These are phyloP conservation scores for Cynocephalus volans DNA, from an alignment of 2,113 vertebrate species.

Conservation along the genomic window DNA sequence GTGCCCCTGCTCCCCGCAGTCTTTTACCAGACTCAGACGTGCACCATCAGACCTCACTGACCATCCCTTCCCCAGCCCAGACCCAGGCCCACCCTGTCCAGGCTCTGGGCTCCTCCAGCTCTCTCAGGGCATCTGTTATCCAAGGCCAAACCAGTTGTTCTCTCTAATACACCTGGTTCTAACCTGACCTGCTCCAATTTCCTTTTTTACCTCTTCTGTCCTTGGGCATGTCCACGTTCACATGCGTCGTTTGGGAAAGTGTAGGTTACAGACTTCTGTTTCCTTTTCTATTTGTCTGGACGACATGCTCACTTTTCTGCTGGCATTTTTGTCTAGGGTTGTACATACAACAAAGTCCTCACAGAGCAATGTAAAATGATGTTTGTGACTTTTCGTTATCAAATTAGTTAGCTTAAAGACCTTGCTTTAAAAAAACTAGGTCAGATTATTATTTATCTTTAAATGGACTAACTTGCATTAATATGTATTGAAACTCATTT, in stretches of 20 bases:
- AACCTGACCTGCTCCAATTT: neutral
- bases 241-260: neutral
- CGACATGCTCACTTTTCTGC: neutral
- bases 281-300: neutral
- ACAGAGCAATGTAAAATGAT: neutral
- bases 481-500: neutral
- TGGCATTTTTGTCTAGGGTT: neutral
- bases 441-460: neutral
- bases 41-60: neutral
- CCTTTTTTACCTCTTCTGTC: neutral
- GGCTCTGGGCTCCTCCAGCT: neutral
- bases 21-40: neutral
- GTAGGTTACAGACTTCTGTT: neutral
- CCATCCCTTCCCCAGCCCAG: neutral
- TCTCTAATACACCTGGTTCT: neutral
- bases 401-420: neutral
- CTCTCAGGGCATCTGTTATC: accelerated
- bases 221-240: neutral
- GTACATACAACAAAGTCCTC: neutral
- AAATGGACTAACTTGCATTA: neutral
- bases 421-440: neutral
- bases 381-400: neutral
- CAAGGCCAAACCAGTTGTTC: neutral
- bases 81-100: neutral
- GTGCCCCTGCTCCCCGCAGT: neutral